Percentiles rank a stretch among this genome's conserved stretches.
Evolutionary conservation across 2,113 vertebrate genomes (phyloP).

Genomic region (Sterna hirundo): DNA sequence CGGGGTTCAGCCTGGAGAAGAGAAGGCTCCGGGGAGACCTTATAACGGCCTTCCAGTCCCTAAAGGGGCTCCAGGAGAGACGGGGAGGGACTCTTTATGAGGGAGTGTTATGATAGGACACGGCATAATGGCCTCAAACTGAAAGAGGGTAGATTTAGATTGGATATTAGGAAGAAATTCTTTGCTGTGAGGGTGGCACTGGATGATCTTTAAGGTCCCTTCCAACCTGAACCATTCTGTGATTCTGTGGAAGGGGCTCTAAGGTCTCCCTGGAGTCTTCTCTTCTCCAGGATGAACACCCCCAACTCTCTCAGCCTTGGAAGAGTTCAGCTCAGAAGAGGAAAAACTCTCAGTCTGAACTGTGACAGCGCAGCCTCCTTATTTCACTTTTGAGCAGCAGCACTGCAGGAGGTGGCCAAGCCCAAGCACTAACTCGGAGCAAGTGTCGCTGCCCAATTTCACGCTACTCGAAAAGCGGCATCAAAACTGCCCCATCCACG

Average conservation of each 20-base stretch:
- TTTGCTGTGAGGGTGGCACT: too few species aligned
- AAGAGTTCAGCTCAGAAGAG: background rate
- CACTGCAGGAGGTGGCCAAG: background rate
- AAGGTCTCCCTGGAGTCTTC: background rate
- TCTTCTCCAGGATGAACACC: background rate
- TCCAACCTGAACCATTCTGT: too few species aligned
- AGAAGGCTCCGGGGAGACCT: too few species aligned
- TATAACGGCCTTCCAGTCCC: too few species aligned
- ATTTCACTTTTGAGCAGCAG: background rate
- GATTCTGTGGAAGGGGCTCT: background rate
- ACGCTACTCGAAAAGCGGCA: fast-evolving
- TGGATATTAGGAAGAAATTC: too few species aligned
- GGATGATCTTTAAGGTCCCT: too few species aligned
- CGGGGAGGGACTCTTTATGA: too few species aligned
- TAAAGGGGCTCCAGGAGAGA: too few species aligned
- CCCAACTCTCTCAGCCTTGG: background rate
- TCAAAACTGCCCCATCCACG: background rate
- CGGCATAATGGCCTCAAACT: too few species aligned
- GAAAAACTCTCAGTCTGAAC: background rate
- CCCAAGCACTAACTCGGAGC: background rate
- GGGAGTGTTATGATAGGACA: too few species aligned
- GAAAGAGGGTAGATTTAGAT: too few species aligned
- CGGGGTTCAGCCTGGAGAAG: too few species aligned
- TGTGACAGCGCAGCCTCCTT: fast-evolving
- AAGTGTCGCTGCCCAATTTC: background rate